Percentiles rank a stretch among this genome's conserved stretches.
phyloP scores from a whole-genome alignment of 2,797 vertebrate genomes.

The Chelonia mydas region DNA sequence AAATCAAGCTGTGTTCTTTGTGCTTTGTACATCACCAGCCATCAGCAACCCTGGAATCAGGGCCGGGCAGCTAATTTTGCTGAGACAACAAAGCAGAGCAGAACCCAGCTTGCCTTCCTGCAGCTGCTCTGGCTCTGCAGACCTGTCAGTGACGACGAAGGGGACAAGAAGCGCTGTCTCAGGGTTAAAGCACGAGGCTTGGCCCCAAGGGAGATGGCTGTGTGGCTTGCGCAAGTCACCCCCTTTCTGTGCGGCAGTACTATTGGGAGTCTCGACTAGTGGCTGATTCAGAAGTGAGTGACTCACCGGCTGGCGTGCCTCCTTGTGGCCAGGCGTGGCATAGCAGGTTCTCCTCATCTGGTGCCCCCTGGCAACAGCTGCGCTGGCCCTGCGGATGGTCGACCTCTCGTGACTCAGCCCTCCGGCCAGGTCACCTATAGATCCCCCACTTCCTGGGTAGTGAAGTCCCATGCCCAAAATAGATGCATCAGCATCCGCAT shows the following conservation, averaged over 20 bases:
- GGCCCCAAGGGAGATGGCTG: accelerated
- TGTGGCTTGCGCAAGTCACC: accelerated
- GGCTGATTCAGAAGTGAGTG: background rate
- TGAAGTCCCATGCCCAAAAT: background rate
- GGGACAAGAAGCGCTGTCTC: accelerated
- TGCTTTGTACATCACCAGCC: accelerated
- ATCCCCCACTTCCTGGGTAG: background rate
- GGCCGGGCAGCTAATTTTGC: accelerated
- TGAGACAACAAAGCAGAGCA: accelerated
- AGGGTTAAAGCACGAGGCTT: accelerated
- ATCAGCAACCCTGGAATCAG: accelerated
- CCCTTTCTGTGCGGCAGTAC: background rate
- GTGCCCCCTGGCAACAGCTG: background rate
- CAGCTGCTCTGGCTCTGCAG: background rate
- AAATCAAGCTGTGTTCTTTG: background rate
- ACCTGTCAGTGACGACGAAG: accelerated
- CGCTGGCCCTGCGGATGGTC: too few species aligned
- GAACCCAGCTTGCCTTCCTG: background rate
- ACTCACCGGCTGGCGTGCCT: background rate
- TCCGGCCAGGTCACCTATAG: background rate
- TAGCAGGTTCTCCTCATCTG: background rate
- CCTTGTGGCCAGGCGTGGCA: background rate
- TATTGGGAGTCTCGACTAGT: background rate
- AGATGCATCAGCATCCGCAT: background rate
- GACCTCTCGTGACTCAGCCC: background rate